Evolutionary conservation across 2,797 vertebrate genomes (phyloP), one percentile per base, ranked within the genome.

Genomic region (Lophotriccus pileatus): DNA sequence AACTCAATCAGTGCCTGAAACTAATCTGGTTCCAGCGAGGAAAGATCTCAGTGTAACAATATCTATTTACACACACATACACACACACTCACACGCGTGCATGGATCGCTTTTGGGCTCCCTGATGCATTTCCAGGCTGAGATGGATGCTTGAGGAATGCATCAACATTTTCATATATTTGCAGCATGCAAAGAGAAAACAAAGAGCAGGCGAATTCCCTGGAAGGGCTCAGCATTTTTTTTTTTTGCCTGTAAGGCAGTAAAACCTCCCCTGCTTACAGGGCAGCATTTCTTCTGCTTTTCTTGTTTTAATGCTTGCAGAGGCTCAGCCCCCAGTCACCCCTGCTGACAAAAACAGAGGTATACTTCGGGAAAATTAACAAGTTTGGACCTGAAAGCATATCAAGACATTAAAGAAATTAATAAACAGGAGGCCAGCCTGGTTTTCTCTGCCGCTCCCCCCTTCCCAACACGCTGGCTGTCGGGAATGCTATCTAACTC

Each of bases 1-100:
- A 98, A 97, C 97, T 96, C 96, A 78, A 84, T 94, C 94, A 92
- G 76, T 49, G 91, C 44, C 84, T 67, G 92, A 93, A 96, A 92
- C 30, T 0, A 89, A 95, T 94, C 96, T 75, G 92, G 74, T 90
- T 80, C 86, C 88, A 79, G 46, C 2, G 74, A 95, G 93, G 58
- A 52, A 73, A 66, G 95, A 63, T 84, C 75, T 49, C 73, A 77
- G 80, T 7, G 30, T 69, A 56, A 53, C 78, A 34, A 16, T 32
- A 39, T 63, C 80, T 90, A 25, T 84, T 86, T 37, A 44, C 81
- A 39, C 82, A 15, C 47, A 32, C 2, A 39, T 58, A 56, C 21
- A 0, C 55, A 23, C n/a, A 18, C 15, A 0, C 41, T 41, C 41
- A 0, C 18, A 6, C 1, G 2, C 0, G 5, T 12, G 30, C 0